These are phyloP conservation scores for Tympanuchus pallidicinctus DNA, from an alignment of 2,113 vertebrate genomes.

Conservation along the genomic window DNA sequence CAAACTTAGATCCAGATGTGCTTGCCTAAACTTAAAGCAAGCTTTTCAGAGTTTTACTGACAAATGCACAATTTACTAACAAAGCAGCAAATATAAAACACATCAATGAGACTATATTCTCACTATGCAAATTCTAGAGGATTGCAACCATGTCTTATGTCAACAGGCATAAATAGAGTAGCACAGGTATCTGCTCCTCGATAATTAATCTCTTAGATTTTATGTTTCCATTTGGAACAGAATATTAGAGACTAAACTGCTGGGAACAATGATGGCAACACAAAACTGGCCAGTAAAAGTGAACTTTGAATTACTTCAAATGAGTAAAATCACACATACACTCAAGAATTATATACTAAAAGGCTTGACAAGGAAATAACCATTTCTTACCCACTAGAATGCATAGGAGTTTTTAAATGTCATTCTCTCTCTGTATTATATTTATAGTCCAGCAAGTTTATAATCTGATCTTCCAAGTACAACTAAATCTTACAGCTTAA, in stretches of 20 bases:
- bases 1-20: not conserved
- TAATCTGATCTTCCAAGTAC: not conserved
- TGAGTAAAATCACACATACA: not conserved
- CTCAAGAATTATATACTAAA: not conserved
- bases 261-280: not conserved
- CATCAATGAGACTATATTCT: not conserved
- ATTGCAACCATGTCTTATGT: not conserved
- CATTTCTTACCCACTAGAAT: not conserved
- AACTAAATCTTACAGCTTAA: not conserved
- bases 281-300: not conserved
- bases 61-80: not conserved
- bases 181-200: not conserved
- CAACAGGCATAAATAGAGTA: not conserved
- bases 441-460: not conserved
- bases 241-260: not conserved
- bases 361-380: not conserved
- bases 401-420: not conserved
- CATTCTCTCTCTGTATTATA: not conserved
- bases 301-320: not conserved
- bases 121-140: not conserved
- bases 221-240: not conserved
- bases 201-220: not conserved
- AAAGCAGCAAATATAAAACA: not conserved
- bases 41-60: not conserved
- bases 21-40: not conserved